phyloP scores from a whole-genome alignment of 2,888 invertebrate genomes.

The Cephus spinipes region DNA sequence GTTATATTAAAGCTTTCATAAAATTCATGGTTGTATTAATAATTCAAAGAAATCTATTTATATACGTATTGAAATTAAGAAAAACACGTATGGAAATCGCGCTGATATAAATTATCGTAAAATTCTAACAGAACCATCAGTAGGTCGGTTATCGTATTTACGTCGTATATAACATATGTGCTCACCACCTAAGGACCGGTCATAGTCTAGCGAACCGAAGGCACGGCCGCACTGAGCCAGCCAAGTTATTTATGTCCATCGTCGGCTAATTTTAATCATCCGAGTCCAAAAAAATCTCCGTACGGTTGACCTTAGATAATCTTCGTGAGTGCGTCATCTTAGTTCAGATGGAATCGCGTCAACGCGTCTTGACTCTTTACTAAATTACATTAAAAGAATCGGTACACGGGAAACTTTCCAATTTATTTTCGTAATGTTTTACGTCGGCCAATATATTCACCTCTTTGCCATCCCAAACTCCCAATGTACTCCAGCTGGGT shows the following conservation, averaged over 20 bases:
- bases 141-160: not conserved
- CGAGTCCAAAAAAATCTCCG: not conserved
- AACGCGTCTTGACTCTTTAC: not conserved
- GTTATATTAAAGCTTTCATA: not conserved
- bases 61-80: not conserved
- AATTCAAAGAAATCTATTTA: not conserved
- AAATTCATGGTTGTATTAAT: not conserved
- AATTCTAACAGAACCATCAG: not conserved
- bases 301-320: not conserved
- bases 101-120: not conserved
- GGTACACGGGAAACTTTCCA: not conserved
- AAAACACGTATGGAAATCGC: not conserved
- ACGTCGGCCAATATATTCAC: not conserved
- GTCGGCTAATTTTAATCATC: conserved; percentile 4
- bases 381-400: not conserved
- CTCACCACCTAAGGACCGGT: not conserved
- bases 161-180: not conserved
- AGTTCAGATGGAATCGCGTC: not conserved
- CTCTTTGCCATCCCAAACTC: not conserved
- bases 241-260: not conserved
- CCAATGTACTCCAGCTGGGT: not conserved
- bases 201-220: not conserved
- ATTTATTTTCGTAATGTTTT: conserved; percentile 3
- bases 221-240: not conserved
- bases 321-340: not conserved